These are phyloP conservation scores for Amphipoea oculea DNA, from an alignment of 2,888 invertebrate species.

Conservation along the genomic window DNA sequence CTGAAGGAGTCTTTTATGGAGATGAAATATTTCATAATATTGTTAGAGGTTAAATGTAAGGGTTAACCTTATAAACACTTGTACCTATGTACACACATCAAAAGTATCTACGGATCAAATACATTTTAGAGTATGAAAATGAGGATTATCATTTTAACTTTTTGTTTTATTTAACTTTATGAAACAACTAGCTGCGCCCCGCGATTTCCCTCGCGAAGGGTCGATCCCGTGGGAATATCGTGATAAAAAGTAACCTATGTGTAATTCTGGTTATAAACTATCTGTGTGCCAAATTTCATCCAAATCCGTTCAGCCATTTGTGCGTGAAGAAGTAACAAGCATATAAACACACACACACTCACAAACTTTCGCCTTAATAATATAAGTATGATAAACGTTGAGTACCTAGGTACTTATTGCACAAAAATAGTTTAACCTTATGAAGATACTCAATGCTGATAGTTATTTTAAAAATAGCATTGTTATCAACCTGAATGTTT, in stretches of 20 bases:
- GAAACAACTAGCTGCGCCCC: background rate
- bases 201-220: too few species aligned
- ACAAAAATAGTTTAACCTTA: slow-evolving; percentile 9
- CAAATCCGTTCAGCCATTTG: too few species aligned
- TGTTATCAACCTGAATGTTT: background rate
- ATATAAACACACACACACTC: too few species aligned
- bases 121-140: too few species aligned
- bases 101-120: too few species aligned
- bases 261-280: too few species aligned
- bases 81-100: background rate
- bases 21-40: background rate
- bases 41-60: background rate
- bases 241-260: too few species aligned
- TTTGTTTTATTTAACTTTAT: background rate
- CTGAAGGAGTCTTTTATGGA: background rate
- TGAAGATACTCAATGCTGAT: background rate
- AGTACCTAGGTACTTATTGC: background rate
- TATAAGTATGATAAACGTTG: background rate
- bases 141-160: too few species aligned
- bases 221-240: too few species aligned
- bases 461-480: background rate
- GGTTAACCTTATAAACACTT: background rate
- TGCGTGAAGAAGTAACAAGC: too few species aligned
- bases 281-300: too few species aligned
- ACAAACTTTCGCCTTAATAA: too few species aligned